Conservation (phyloP, 2,888 invertebrate genomes). For the Gisinianus flammeolus region DNA sequence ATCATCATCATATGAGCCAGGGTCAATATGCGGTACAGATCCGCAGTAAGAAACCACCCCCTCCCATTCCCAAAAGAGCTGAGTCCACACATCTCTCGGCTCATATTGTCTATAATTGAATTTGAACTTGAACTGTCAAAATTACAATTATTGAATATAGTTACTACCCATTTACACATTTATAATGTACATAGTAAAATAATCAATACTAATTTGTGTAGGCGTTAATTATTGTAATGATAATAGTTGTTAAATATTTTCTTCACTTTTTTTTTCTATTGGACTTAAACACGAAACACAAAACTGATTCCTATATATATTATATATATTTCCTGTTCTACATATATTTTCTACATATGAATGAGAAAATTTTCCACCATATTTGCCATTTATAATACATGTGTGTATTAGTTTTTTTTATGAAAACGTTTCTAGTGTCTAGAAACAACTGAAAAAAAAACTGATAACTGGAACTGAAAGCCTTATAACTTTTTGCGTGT, state of each 20-base stretch:
- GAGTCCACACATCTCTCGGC: constrained; percentile 57
- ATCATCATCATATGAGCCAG: constrained; percentile 26
- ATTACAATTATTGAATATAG: too few species aligned
- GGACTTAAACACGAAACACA: too few species aligned
- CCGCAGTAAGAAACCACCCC: constrained; percentile 56
- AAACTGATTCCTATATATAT: neutral
- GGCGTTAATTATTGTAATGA: neutral
- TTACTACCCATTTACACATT: too few species aligned
- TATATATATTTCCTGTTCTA: neutral
- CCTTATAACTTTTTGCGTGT: neutral
- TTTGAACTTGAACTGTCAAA: too few species aligned
- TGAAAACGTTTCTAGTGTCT: neutral
- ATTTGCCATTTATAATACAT: neutral
- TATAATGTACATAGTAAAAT: neutral
- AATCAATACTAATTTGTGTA: neutral
- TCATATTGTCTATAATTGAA: constrained; percentile 57
- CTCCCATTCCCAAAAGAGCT: constrained; percentile 57
- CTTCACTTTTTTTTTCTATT: too few species aligned
- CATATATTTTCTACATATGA: neutral
- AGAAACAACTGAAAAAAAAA: neutral
- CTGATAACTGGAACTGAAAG: neutral
- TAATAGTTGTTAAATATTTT: neutral
- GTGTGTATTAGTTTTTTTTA: neutral
- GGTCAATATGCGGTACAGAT: constrained; percentile 51
- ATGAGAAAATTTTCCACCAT: neutral